Evolutionary conservation across 2,113 vertebrate species (phyloP).

Genomic region (Neotoma lepida): DNA sequence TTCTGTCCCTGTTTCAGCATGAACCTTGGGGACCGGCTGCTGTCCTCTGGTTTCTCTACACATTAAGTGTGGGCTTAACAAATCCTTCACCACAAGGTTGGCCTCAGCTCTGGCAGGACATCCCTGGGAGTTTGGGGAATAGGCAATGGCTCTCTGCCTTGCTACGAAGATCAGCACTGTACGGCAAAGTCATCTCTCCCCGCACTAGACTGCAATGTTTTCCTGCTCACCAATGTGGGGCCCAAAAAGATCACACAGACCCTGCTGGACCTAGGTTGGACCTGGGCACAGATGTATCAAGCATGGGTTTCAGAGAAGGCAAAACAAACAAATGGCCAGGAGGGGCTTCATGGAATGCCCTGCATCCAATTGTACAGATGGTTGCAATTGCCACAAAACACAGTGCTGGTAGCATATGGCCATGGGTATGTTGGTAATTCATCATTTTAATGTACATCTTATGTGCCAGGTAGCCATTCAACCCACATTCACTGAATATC

Average conservation of each 20-base stretch:
- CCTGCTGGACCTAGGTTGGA: background rate
- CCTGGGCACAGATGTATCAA: background rate
- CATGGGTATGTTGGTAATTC: background rate
- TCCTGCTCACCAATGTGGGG: background rate
- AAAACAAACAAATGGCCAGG: background rate
- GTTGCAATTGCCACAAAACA: background rate
- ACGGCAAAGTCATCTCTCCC: background rate
- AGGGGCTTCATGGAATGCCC: background rate
- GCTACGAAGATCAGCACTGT: background rate
- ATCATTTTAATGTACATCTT: slow-evolving; percentile 17
- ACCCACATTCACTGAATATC: background rate
- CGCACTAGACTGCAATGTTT: background rate
- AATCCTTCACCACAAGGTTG: background rate
- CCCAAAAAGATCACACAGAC: background rate
- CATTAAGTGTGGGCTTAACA: background rate
- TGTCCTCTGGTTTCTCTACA: background rate
- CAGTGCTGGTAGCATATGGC: background rate
- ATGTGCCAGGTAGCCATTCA: background rate
- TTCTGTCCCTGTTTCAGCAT: slow-evolving; percentile 37
- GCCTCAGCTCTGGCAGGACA: background rate
- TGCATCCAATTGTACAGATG: background rate
- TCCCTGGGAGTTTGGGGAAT: background rate
- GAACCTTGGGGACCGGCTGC: background rate
- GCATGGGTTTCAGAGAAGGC: background rate
- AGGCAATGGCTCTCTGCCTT: background rate